Percentiles rank a stretch among this genome's conserved stretches.
These are phyloP conservation scores for Calephelis nemesis DNA, from an alignment of 1,140 invertebrate species.

Conservation along the genomic window DNA sequence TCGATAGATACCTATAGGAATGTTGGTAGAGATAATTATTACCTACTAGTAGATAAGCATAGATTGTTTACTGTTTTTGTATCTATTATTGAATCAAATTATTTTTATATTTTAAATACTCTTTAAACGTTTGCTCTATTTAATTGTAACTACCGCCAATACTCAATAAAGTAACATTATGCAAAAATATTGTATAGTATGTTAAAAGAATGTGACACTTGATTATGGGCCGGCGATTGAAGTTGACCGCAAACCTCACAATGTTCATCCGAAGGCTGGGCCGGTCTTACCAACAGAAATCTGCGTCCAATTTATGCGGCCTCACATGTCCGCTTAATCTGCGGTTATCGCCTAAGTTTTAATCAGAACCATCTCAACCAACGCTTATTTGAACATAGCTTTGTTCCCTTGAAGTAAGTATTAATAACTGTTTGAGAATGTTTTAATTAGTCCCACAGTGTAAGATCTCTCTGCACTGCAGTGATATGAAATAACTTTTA, in stretches of 20 bases:
- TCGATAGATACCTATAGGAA: no score
- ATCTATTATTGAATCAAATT: no score
- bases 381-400: slow-evolving; percentile 14
- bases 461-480: not conserved
- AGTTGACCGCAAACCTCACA: slow-evolving; percentile 11
- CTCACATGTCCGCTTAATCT: slow-evolving; percentile 22
- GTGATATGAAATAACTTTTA: not conserved
- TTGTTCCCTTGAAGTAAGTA: not conserved
- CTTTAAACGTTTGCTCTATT: no score
- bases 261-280: slow-evolving; percentile 13
- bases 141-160: no score
- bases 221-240: slow-evolving; percentile 7
- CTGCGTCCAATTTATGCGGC: slow-evolving; percentile 18
- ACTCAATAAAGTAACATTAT: no score
- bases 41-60: no score
- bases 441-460: not conserved
- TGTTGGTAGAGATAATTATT: no score
- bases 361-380: slow-evolving; percentile 21
- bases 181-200: no score
- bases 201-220: slow-evolving; percentile 9
- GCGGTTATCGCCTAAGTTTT: slow-evolving; percentile 21
- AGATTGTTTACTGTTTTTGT: no score
- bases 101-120: no score
- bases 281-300: slow-evolving; percentile 3
- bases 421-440: not conserved